Percentiles rank a stretch among this genome's conserved stretches.
phyloP scores from a whole-genome alignment of 2,797 vertebrate genomes.

The Neomorphus geoffroyi region DNA sequence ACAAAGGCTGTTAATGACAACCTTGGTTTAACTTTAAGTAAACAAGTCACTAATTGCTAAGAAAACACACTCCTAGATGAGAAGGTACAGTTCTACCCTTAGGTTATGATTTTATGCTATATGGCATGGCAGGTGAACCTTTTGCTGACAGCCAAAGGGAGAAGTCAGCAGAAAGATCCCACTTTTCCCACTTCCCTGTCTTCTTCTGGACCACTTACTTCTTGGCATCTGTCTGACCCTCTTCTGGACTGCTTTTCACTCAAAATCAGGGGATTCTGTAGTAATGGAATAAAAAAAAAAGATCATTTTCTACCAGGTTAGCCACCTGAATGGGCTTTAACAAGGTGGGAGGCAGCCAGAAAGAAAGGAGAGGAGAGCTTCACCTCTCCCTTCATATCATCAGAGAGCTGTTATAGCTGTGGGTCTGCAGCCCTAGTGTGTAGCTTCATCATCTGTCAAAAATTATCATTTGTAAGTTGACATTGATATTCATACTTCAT shows the following conservation, averaged over 20 bases:
- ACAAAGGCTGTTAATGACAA: background rate
- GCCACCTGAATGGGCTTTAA: background rate
- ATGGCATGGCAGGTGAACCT: background rate
- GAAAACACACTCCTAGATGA: background rate
- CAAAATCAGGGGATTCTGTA: background rate
- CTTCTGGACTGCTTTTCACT: background rate
- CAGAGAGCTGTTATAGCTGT: background rate
- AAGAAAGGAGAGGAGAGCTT: background rate
- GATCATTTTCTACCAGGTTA: background rate
- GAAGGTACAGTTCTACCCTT: background rate
- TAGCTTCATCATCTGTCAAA: background rate
- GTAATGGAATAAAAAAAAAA: background rate
- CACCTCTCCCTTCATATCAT: background rate
- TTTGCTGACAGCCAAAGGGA: slow-evolving; percentile 9
- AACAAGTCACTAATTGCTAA: background rate
- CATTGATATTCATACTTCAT: background rate
- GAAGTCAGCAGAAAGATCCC: background rate
- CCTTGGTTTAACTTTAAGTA: background rate
- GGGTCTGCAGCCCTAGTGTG: background rate
- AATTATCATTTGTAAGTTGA: background rate
- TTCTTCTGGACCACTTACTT: background rate
- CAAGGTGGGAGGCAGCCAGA: background rate
- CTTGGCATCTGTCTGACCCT: background rate
- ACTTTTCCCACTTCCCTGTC: background rate
- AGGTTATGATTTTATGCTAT: background rate